A percentile compares a stretch with the other conserved stretches of the same genome.
phyloP scores from a whole-genome alignment of 2,888 invertebrate species.

The Luperina testacea region DNA sequence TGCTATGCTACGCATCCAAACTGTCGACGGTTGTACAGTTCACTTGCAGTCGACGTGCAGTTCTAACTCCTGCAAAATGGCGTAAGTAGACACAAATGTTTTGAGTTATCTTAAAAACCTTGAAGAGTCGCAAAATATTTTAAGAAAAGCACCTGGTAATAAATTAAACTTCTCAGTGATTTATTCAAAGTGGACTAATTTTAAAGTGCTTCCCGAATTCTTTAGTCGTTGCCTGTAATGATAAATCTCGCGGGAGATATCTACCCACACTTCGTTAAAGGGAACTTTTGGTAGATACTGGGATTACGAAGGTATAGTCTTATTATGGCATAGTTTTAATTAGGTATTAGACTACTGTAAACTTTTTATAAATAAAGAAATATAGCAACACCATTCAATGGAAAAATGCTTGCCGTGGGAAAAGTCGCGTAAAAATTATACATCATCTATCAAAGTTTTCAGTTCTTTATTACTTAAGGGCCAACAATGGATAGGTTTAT shows the following conservation, averaged over 20 bases:
- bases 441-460: neutral
- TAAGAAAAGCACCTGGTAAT: neutral
- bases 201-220: constrained; percentile 42
- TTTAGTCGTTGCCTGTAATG: neutral
- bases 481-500: too few species aligned
- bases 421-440: neutral
- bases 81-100: neutral
- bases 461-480: too few species aligned
- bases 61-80: neutral
- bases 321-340: neutral
- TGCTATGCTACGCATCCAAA: neutral
- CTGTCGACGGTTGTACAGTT: neutral
- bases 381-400: neutral
- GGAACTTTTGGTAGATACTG: neutral
- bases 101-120: neutral
- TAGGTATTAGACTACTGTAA: neutral
- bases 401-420: neutral
- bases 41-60: neutral
- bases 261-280: neutral
- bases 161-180: constrained; percentile 22
- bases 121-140: neutral
- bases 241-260: neutral
- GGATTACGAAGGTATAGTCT: neutral
- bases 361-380: neutral
- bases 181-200: constrained; percentile 43